These are phyloP conservation scores for Melanaphis sacchari DNA, from an alignment of 1,140 invertebrate species.

Conservation along the genomic window DNA sequence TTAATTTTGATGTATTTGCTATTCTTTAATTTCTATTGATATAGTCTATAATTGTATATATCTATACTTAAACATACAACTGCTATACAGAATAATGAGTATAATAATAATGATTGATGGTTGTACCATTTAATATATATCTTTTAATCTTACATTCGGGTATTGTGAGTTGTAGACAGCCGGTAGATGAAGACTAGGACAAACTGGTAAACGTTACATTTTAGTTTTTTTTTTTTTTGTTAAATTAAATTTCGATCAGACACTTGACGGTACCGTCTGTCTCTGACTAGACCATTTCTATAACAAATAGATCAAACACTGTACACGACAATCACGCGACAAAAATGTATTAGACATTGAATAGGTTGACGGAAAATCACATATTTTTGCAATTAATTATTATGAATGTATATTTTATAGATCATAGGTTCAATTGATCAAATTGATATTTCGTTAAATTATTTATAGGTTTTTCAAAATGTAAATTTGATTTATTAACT, in stretches of 20 bases:
- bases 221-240: conserved; percentile 18
- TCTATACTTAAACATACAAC: neutral
- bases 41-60: conserved; percentile 11
- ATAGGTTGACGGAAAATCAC: neutral
- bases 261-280: neutral
- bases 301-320: conserved; percentile 3
- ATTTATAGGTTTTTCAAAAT: neutral
- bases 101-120: neutral
- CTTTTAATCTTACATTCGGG: neutral
- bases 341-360: neutral
- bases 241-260: conserved; percentile 20
- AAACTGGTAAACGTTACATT: conserved; percentile 9
- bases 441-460: neutral
- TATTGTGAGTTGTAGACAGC: neutral
- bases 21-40: neutral
- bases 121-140: conserved; percentile 35
- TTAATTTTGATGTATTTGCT: neutral
- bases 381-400: neutral
- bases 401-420: neutral
- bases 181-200: neutral
- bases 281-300: neutral
- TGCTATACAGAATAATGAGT: neutral
- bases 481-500: conserved; percentile 3
- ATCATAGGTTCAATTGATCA: neutral
- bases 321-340: conserved; percentile 15